Conservation (phyloP, 2,113 vertebrate genomes). For the Mobula hypostoma region DNA sequence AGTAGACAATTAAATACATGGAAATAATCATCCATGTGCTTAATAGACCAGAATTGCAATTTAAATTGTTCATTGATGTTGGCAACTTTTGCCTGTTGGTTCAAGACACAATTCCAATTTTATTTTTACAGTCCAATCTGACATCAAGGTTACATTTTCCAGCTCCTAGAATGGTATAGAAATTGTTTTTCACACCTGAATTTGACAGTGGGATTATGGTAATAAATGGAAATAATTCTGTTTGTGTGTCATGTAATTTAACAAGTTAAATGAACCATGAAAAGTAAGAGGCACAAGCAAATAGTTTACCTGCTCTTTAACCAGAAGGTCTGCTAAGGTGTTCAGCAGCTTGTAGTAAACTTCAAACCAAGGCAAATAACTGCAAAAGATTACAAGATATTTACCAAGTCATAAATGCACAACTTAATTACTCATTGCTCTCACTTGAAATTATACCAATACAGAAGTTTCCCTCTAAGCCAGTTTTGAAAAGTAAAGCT, state of each 20-base stretch:
- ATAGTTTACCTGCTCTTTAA: conserved; percentile 81
- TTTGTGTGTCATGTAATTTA: background rate
- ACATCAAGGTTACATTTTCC: background rate
- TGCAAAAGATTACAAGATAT: conserved; percentile 50
- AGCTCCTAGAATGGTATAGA: background rate
- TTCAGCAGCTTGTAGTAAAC: conserved; percentile 97
- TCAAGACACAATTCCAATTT: background rate
- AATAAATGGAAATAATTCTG: background rate
- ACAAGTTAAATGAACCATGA: conserved; percentile 40
- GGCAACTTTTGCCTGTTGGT: background rate
- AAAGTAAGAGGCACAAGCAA: conserved; percentile 38
- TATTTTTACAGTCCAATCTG: background rate
- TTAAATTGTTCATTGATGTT: background rate
- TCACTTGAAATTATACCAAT: background rate
- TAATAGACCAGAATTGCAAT: background rate
- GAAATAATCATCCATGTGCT: background rate
- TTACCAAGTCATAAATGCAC: background rate
- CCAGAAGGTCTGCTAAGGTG: conserved; percentile 89
- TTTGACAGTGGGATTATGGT: background rate
- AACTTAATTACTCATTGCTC: background rate
- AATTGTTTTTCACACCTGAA: background rate
- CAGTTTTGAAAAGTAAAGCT: background rate
- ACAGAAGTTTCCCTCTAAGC: background rate
- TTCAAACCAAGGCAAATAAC: conserved; percentile 97
- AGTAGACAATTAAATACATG: background rate